Base-by-base conservation (phyloP, 2,113 vertebrate genomes). In the Miniopterus natalensis region DNA sequence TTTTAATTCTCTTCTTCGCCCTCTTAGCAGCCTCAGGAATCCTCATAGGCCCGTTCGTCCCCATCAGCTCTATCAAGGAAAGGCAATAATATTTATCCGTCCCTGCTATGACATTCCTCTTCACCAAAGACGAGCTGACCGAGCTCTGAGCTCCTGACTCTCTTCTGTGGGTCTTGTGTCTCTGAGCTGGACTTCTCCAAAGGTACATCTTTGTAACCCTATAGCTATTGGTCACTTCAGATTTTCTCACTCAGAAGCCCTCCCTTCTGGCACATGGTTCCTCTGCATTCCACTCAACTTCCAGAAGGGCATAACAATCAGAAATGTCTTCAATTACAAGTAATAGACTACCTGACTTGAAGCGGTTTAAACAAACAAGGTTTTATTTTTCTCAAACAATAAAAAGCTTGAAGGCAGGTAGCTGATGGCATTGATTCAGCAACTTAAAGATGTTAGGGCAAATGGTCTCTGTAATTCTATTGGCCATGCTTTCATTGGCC, bases 361-460 rank as follows among this genome's bases (percentile, higher is more conserved):
- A 55, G 8, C 17, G 5, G 53, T 70, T 90, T 77, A 42, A 79
- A 77, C 53, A 77, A 91, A 85, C 13, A 29, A 27, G 51, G 14
- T 74, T 96, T 73, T 88, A 40, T 73, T 53, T 92, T 85, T 88
- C 61, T 83, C 49, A 73, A 40, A 74, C 23, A 90, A 75, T n/a
- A 73, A 61, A 53, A 85, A 21, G 18, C 45, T 65, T 75, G 51
- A 84, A 59, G 25, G 47, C 45, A 53, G 11, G 23, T n/a, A 73
- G 47, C 6, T 91, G 49, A 79, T 29, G 17, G 36, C 8, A 65
- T 1, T 86, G 31, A 77, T 17, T 70, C 12, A 63, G 53, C 18
- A 84, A 12, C 8, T 68, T 42, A 70, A 15, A n/a, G 45, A 84
- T 53, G n/a, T 65, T 84, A 59, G 29, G 17, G 23, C 3, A 27